These are phyloP conservation scores for Notechis scutatus DNA, from an alignment of 2,113 vertebrate species.

Conservation along the genomic window DNA sequence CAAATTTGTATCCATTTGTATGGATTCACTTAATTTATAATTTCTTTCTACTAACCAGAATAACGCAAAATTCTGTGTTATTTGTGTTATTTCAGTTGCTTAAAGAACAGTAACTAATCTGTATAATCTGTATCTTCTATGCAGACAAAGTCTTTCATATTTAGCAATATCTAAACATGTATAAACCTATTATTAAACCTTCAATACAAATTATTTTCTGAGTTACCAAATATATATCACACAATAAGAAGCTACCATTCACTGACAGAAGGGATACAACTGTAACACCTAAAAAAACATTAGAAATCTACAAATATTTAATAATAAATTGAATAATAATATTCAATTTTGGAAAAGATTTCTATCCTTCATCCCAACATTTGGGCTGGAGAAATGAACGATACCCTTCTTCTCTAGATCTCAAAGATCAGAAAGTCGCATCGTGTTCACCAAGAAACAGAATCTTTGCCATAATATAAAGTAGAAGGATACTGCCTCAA, in stretches of 20 bases:
- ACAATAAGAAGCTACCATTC: background rate
- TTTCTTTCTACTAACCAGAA: constrained; percentile 3
- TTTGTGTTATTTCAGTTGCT: background rate
- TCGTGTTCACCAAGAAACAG: background rate
- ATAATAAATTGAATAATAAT: background rate
- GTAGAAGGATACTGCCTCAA: background rate
- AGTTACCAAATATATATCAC: background rate
- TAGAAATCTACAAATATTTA: background rate
- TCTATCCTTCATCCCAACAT: background rate
- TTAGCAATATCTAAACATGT: background rate
- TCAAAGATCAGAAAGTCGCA: background rate
- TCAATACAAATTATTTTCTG: background rate
- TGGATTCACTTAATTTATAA: background rate
- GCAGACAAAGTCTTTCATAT: background rate
- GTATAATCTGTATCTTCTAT: background rate
- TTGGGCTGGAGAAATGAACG: background rate
- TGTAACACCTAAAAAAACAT: background rate
- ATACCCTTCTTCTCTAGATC: too few relatives aligned
- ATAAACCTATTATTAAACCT: background rate
- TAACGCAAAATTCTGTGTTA: background rate
- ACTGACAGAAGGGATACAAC: background rate
- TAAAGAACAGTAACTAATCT: background rate
- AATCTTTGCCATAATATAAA: background rate
- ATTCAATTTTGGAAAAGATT: background rate
- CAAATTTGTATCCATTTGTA: background rate